These are phyloP conservation scores for Triplophysa rosa DNA, from an alignment of 2,113 vertebrate species.

Conservation along the genomic window DNA sequence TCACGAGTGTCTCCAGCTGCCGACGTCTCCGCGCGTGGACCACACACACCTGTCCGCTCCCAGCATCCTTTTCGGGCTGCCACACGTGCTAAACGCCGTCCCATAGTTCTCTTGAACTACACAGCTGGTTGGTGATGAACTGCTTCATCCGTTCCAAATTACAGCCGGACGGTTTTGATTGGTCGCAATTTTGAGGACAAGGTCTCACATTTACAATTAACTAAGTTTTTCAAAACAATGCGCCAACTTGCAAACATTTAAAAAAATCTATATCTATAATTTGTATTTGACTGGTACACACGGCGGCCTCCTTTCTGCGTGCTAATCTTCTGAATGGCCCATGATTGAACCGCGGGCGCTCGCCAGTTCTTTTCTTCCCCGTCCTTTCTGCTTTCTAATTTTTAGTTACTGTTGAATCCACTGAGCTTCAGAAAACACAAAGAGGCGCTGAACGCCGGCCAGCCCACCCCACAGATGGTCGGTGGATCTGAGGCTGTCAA, in stretches of 20 bases:
- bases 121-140: conserved; percentile 11
- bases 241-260: too few relatives aligned
- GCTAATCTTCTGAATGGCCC: conserved; percentile 21
- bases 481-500: conserved; percentile 78
- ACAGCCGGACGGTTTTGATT: not conserved
- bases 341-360: conserved; percentile 33
- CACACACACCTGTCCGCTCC: conserved; percentile 44
- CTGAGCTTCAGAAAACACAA: conserved; percentile 62
- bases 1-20: conserved; percentile 46
- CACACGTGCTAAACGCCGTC: not conserved
- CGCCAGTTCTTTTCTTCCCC: conserved; percentile 31
- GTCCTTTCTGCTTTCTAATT: conserved; percentile 22
- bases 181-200: not conserved
- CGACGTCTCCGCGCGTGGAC: conserved; percentile 12
- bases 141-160: not conserved
- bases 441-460: conserved; percentile 68
- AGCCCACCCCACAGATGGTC: conserved; percentile 88
- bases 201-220: not conserved
- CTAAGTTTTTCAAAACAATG: too few relatives aligned
- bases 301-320: not conserved
- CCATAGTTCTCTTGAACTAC: conserved; percentile 9
- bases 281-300: not conserved
- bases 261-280: not conserved
- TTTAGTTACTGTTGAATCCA: conserved; percentile 60
- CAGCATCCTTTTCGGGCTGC: not conserved